phyloP scores from a whole-genome alignment of 2,113 vertebrate species.

The Dicaeum eximium region DNA sequence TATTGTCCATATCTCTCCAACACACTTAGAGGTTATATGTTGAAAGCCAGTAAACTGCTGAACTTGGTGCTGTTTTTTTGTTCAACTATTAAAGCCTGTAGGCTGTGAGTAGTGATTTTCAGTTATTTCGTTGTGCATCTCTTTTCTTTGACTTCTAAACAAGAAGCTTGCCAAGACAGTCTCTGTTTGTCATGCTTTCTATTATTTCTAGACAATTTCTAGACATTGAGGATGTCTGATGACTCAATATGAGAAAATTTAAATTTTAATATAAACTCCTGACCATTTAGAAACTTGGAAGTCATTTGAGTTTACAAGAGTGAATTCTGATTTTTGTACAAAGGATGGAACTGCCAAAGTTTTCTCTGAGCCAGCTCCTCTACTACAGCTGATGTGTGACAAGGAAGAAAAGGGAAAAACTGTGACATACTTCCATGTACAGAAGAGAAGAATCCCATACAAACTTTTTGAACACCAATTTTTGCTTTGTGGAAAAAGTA shows the following conservation, averaged over 20 bases:
- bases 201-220: neutral
- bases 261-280: neutral
- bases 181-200: neutral
- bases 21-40: neutral
- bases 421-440: neutral
- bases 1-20: neutral
- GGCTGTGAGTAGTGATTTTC: neutral
- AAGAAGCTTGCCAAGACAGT: neutral
- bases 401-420: neutral
- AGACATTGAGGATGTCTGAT: neutral
- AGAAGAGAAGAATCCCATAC: neutral
- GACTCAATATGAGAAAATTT: neutral
- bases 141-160: neutral
- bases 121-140: neutral
- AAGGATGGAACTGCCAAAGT: neutral
- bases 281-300: neutral
- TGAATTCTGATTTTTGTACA: neutral
- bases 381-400: neutral
- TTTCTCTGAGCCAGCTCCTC: neutral
- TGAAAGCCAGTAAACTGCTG: neutral
- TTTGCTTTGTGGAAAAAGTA: neutral
- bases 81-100: neutral
- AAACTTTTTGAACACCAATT: neutral
- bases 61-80: accelerated
- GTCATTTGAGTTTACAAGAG: neutral